A percentile compares a stretch with the other conserved stretches of the same genome.
phyloP scores from a whole-genome alignment of 2,888 invertebrate genomes.

The Xiphydria camelus region DNA sequence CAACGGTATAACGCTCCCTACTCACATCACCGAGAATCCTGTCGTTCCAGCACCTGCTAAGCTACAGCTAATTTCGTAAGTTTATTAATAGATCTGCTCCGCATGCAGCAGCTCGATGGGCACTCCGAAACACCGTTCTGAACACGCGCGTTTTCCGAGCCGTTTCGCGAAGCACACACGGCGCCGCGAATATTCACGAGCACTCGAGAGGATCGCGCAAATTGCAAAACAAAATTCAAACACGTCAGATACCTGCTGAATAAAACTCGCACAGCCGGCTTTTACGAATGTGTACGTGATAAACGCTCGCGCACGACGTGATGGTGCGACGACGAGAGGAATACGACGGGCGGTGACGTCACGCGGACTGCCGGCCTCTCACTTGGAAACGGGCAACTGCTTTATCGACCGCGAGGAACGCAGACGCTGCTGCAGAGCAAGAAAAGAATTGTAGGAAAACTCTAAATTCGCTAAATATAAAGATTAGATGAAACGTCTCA shows the following conservation, averaged over 20 bases:
- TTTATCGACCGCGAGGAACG: constrained; percentile 21
- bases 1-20: too few species aligned
- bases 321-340: constrained; percentile 22
- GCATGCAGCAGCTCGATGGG: constrained; percentile 1
- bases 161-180: too few species aligned
- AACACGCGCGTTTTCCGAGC: too few species aligned
- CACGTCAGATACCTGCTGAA: constrained; percentile 24
- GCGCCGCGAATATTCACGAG: not conserved
- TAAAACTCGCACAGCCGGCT: constrained; percentile 19
- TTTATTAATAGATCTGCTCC: constrained; percentile 17
- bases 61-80: constrained; percentile 10
- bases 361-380: constrained; percentile 27
- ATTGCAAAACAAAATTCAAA: too few species aligned
- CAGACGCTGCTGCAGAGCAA: not conserved
- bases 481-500: too few species aligned
- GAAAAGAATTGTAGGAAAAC: not conserved
- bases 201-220: too few species aligned
- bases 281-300: constrained; percentile 13
- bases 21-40: constrained; percentile 11
- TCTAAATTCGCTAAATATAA: too few species aligned
- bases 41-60: too few species aligned
- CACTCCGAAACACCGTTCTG: too few species aligned
- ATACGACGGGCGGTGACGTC: constrained; percentile 38
- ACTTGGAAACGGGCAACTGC: constrained; percentile 19
- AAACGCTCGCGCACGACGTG: constrained; percentile 35